Evolutionary conservation across 2,113 vertebrate species (phyloP), one percentile per base, ranked within the genome.

Genomic region (Malaclemys terrapin): DNA sequence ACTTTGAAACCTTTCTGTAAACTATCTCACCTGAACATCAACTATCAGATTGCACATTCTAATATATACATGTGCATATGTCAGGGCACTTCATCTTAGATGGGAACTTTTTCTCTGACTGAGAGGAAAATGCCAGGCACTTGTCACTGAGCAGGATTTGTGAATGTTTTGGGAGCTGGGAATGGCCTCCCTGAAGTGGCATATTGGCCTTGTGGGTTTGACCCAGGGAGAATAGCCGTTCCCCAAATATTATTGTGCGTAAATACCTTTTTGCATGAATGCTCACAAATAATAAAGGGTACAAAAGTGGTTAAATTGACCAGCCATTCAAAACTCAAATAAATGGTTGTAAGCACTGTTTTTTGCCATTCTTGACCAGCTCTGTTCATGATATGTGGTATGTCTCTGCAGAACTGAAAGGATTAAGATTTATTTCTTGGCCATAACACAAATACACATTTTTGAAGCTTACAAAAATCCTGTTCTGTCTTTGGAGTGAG

Each of bases 161-260:
- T 72, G 19, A n/a, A 69, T 72, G 65, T 10, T 72, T 72, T 72
- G 65, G n/a, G 35, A 72, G 65, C 9, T 1, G 69, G 75, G 80
- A 93, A 82, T 49, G 83, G 38, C 50, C 87, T 81, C 24, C 31
- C 80, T 85, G 38, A 91, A 89, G 89, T 93, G 42, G 27, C 24
- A 90, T 79, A 24, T 85, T 96, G 87, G 83, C 91, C 56, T 20
- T 84, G 54, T 52, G 59, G 79, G 87, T 94, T 82, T 78, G 93
- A 20, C 29, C 76, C 93, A 10, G 52, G 76, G 93, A 80, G 57
- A 90, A 84, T 47, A 93, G 89, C 31, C 3, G 29, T 85, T 82
- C 90, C 31, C 83, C 54, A 24, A 31, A 19, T 72, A 19, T 31
- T 80, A 57, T 42, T 85, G n/a, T 72, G 85, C 79, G 95, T 84